phyloP scores from a whole-genome alignment of 2,888 invertebrate genomes.

The Phalera bucephala region DNA sequence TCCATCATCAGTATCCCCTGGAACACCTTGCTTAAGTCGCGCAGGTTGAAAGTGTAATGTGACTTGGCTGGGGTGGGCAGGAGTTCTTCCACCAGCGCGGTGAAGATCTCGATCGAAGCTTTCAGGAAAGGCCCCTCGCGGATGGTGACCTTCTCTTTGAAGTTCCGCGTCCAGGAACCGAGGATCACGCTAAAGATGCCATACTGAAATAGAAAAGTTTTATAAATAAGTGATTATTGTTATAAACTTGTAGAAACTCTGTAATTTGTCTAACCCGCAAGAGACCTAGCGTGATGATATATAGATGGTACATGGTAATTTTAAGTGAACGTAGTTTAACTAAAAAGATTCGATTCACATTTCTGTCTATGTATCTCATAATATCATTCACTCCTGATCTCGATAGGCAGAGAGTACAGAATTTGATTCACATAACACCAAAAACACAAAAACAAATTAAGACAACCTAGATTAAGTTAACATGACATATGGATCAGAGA shows the following conservation, averaged over 20 bases:
- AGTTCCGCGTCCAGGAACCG: conserved; percentile 84
- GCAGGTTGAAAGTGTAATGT: conserved; percentile 94
- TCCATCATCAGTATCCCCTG: conserved; percentile 90
- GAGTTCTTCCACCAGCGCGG: conserved; percentile 85
- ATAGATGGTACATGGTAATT: no score
- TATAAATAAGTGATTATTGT: not conserved
- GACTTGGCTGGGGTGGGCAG: conserved; percentile 95
- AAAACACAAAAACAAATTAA: no score
- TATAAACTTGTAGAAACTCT: not conserved
- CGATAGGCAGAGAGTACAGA: no score
- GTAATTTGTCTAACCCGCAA: not conserved
- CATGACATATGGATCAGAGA: no score
- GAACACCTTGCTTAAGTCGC: conserved; percentile 93
- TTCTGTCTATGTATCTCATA: no score
- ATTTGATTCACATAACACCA: no score
- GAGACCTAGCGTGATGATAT: no score
- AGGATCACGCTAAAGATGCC: conserved; percentile 88
- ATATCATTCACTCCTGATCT: no score
- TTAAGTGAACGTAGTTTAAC: no score
- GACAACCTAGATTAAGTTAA: no score
- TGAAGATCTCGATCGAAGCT: conserved; percentile 87
- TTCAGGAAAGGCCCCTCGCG: conserved; percentile 81
- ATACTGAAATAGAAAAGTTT: conserved; percentile 47
- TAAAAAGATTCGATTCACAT: no score
- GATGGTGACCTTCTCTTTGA: conserved; percentile 46